Base-by-base conservation (phyloP, 2,113 vertebrate species). In the Nycticebus coucang region DNA sequence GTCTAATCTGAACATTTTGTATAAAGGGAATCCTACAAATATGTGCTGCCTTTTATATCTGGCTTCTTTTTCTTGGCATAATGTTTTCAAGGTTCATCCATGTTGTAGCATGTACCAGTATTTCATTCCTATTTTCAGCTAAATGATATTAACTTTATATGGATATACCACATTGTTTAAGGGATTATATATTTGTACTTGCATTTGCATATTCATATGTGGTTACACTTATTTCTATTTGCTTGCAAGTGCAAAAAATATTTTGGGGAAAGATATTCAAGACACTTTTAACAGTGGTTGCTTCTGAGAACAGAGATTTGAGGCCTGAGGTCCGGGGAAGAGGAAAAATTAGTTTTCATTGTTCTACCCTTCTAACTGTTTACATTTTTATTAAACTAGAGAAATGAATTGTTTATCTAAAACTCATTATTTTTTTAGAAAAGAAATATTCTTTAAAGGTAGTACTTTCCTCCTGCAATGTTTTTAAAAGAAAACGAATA, bases 201-300 rank as follows among this genome's bases (percentile, higher is more conserved):
- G 45, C 53, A 41, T 69, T 83, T 95, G 22, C 45, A 60, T 87
- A 62, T 87, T 96, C 50, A 37, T 66, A n/a, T 74, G 8, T 92
- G 45, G 9, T 94, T 94, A 66, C 96, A 78, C 93, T 94, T 66
- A 91, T 88, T 95, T 84, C 68, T 93, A 24, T 91, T 59, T 87
- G 64, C 28, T 88, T 84, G 11, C 24, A 80, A 93, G 57, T 11
- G 17, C 10, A 64, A n/a, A 87, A 53, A 93, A 72, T 91, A 59
- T 82, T 74, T 81, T 75, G 64, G 50, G 21, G 28, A 87, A 77
- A 87, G 24, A 71, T 69, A 71, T 2, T 68, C 2, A 53, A 92
- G 41, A 55, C 37, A 82, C 53, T 80, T 68, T 41, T 69, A 78
- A 91, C 12, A 82, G 41, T 83, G 69, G 28, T 37, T 90, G 41